These are phyloP conservation scores for Danio tinwini DNA, from an alignment of 2,797 vertebrate species.

Conservation along the genomic window DNA sequence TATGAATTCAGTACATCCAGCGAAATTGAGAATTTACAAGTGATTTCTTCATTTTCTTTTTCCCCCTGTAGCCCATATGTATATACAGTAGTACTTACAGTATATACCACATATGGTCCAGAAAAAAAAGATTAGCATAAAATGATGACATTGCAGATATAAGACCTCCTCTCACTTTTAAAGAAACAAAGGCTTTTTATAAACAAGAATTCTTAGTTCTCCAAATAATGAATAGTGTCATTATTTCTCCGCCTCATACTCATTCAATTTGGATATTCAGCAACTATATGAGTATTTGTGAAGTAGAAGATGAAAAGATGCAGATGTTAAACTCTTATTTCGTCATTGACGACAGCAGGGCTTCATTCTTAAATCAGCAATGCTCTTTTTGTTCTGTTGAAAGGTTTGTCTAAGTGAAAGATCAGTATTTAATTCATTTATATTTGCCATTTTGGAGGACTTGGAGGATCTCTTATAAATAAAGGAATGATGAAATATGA, in stretches of 20 bases:
- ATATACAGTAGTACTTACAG: too few species aligned
- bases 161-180: background rate
- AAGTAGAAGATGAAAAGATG: too few species aligned
- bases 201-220: background rate
- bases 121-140: background rate
- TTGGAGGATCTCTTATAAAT: background rate
- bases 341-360: background rate
- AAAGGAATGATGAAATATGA: conserved; percentile 17
- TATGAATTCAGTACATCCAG: too few species aligned
- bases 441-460: background rate
- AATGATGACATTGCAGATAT: background rate
- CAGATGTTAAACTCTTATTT: background rate
- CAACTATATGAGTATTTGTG: too few species aligned
- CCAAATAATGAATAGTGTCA: background rate
- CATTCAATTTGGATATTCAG: background rate
- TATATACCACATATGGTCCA: background rate
- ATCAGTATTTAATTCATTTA: background rate
- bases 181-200: background rate
- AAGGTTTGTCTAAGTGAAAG: conserved; percentile 34
- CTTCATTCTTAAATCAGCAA: background rate
- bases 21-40: too few species aligned
- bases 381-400: background rate
- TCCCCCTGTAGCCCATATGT: too few species aligned
- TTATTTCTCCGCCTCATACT: background rate
- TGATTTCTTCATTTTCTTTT: too few species aligned